Base-by-base conservation (phyloP, 2,797 vertebrate genomes). In the Mormyrus hasselquistii region DNA sequence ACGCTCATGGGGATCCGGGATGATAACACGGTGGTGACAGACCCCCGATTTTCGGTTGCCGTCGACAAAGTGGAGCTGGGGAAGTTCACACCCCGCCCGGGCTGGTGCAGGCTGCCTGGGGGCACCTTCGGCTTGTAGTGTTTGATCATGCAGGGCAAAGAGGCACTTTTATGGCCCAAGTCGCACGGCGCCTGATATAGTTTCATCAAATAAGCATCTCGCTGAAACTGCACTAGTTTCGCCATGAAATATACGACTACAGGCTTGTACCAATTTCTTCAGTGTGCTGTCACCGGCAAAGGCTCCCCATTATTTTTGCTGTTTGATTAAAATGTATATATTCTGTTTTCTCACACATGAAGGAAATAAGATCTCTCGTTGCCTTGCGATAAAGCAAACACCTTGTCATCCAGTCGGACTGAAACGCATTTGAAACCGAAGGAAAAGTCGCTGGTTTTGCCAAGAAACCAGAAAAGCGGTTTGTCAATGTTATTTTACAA, bases 31-130 rank as follows among this genome's bases (percentile, higher is more conserved):
- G 29, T 83, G 53, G 50, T 82, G 73, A 83, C 52, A 38, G 8
- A n/a, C 47, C 49, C 52, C 87, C 50, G 87, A 8, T 82, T 89
- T 65, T 19, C 7, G 79, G 55, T 76, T 82, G 14, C 25, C 22
- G 38, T 16, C 57, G 41, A 84, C 53, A 59, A 83, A 73, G 53
- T 10, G 29, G 53, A 14, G 22, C 55, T 89, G 79, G 55, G 83
- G 38, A 87, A 79, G 49, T 89, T 89, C 86, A 34, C 86, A 87
- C 86, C 84, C 38, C 12, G 6, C 25, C 50, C 29, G 52, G 57
- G 34, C 22, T 65, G 87, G 10, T 52, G 55, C 86, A 88, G 76
- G 89, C 89, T 93, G 94, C 90, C 86, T 16, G 89, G 52, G 57
- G 86, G 34, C 53, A 19, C 14, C 29, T 8, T 76, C 14, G 2